Conservation (phyloP, 92 coral and sea anemone genomes). For the Scolanthus callimorphus region DNA sequence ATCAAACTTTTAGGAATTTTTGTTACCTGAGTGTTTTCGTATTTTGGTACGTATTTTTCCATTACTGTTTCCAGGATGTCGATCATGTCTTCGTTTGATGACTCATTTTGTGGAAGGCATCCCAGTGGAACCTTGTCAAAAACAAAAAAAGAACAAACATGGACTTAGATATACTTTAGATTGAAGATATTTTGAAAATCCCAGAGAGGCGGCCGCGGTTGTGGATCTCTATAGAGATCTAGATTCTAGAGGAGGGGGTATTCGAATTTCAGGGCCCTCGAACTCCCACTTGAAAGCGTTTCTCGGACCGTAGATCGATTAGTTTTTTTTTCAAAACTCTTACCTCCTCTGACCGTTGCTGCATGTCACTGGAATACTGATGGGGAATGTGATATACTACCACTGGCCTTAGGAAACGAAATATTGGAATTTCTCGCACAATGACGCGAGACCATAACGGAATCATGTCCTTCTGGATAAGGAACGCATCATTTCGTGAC, state of each 20-base stretch:
- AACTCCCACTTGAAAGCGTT: no score
- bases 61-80: conserved; percentile 30
- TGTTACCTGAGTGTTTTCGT: no score
- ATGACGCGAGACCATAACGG: conserved; percentile 44
- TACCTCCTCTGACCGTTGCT: conserved; percentile 36
- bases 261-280: no score
- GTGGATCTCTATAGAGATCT: no score
- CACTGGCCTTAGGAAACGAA: conserved; percentile 23
- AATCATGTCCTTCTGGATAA: conserved; percentile 40
- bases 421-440: conserved; percentile 19
- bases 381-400: conserved; percentile 57
- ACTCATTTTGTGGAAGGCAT: conserved; percentile 33
- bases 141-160: no score
- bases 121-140: conserved; percentile 36
- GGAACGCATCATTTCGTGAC: conserved; percentile 6
- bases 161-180: no score
- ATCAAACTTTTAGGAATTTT: no score
- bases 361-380: conserved; percentile 38
- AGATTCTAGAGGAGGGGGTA: no score
- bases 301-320: no score
- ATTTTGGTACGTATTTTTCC: conserved; percentile 27
- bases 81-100: conserved; percentile 28
- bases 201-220: no score
- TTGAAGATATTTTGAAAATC: no score
- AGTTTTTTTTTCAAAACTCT: no score